phyloP scores from a whole-genome alignment of 2,797 vertebrate species.

The Orientallactaga sibirica region DNA sequence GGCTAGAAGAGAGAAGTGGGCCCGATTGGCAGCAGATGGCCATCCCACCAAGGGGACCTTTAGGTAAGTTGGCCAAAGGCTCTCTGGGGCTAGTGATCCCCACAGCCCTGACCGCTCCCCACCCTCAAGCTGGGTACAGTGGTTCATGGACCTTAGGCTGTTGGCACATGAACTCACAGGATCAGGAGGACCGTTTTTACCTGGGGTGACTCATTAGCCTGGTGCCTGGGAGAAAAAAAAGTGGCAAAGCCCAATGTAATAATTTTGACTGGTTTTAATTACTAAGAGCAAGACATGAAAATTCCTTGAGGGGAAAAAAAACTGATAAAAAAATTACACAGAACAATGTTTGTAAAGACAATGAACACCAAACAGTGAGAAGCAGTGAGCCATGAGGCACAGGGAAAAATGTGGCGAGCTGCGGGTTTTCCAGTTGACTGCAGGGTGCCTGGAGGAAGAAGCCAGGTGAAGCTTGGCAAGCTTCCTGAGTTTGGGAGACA shows the following conservation, averaged over 20 bases:
- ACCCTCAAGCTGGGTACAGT: neutral
- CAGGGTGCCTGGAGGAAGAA: neutral
- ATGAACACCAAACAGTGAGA: neutral
- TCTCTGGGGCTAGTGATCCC: neutral
- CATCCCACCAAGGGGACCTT: neutral
- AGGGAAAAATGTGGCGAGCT: neutral
- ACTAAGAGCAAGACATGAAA: slow-evolving; percentile 4
- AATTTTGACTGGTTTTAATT: slow-evolving; percentile 45
- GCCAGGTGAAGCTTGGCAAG: neutral
- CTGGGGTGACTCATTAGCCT: neutral
- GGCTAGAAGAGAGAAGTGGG: neutral
- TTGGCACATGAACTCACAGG: neutral
- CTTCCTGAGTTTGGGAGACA: neutral
- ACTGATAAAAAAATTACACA: slow-evolving; percentile 7
- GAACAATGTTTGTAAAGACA: neutral
- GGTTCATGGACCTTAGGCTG: neutral
- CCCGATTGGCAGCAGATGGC: neutral
- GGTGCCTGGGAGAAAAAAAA: slow-evolving; percentile 17
- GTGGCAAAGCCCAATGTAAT: neutral
- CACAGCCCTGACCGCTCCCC: neutral
- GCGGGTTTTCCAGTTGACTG: neutral
- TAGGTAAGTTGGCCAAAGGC: neutral
- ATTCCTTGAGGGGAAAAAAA: neutral
- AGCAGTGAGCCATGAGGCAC: neutral
- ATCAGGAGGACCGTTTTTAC: neutral